phyloP scores from a whole-genome alignment of 1,140 invertebrate genomes.

The Cydia fagiglandana region DNA sequence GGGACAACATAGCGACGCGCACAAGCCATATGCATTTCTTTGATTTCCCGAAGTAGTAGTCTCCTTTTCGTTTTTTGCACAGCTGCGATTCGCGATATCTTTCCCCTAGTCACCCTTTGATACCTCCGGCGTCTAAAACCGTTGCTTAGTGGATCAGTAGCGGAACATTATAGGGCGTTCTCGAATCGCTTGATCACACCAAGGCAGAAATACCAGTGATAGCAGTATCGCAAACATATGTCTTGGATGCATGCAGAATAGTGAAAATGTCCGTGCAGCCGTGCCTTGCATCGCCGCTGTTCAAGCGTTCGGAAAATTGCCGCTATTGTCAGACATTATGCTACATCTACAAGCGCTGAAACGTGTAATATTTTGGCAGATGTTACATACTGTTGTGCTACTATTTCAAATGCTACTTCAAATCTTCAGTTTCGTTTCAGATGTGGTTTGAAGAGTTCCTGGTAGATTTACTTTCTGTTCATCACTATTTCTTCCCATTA shows the following conservation, averaged over 20 bases:
- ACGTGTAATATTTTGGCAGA: conserved; percentile 24
- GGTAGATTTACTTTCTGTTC: background rate
- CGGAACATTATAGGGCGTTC: no score
- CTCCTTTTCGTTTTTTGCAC: no score
- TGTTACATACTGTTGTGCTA: background rate
- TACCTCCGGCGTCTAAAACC: no score
- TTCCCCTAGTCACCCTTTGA: no score
- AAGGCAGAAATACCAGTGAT: no score
- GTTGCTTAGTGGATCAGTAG: no score
- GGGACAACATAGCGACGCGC: background rate
- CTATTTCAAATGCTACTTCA: background rate
- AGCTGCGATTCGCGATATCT: no score
- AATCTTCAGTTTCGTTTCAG: background rate
- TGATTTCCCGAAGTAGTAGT: no score
- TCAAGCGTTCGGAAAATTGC: conserved; percentile 37
- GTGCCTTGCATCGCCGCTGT: conserved; percentile 26
- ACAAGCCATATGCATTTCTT: background rate
- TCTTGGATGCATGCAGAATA: conserved; percentile 1
- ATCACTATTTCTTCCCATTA: background rate
- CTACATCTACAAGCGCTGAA: conserved; percentile 1
- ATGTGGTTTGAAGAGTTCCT: background rate
- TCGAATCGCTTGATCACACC: no score
- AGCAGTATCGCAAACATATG: background rate
- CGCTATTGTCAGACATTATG: conserved; percentile 18
- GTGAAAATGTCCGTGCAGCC: background rate